Percentiles rank a stretch among this genome's conserved stretches.
These are phyloP conservation scores for Tokudaia tokunoshimensis DNA, from an alignment of 2,797 vertebrate genomes.

Conservation along the genomic window DNA sequence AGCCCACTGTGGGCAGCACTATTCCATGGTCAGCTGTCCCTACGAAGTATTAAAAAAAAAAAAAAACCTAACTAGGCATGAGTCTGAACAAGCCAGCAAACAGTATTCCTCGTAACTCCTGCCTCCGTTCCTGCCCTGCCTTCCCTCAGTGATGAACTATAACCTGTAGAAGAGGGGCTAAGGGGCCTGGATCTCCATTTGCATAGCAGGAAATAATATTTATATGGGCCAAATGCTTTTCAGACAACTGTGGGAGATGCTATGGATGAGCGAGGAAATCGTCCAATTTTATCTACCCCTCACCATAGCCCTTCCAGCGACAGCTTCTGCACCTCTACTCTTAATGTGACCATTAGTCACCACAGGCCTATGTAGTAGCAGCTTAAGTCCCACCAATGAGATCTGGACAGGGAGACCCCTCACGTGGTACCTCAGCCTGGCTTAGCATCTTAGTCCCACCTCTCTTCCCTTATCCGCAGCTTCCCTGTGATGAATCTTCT, in stretches of 20 bases:
- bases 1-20: not conserved
- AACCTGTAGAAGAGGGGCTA: not conserved
- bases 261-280: not conserved
- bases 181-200: not conserved
- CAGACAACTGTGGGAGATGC: not conserved
- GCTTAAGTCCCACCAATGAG: not conserved
- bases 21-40: not conserved
- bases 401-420: not conserved
- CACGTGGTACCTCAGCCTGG: not conserved
- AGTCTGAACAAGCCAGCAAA: not conserved
- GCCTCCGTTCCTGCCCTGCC: not conserved
- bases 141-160: not conserved
- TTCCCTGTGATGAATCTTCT: slow-evolving; percentile 12
- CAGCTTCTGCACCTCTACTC: not conserved
- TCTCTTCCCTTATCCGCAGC: slow-evolving; percentile 10
- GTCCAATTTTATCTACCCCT: not conserved
- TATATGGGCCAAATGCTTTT: not conserved
- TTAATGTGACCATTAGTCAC: not conserved
- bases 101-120: not conserved
- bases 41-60: not conserved
- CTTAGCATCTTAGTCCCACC: not conserved
- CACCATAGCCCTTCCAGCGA: not conserved
- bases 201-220: slow-evolving; percentile 13
- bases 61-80: not conserved
- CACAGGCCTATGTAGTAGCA: not conserved